Evolutionary conservation across 2,888 invertebrate genomes (phyloP), one percentile per base, ranked within the genome.

Genomic region (Ypsolopha sequella): DNA sequence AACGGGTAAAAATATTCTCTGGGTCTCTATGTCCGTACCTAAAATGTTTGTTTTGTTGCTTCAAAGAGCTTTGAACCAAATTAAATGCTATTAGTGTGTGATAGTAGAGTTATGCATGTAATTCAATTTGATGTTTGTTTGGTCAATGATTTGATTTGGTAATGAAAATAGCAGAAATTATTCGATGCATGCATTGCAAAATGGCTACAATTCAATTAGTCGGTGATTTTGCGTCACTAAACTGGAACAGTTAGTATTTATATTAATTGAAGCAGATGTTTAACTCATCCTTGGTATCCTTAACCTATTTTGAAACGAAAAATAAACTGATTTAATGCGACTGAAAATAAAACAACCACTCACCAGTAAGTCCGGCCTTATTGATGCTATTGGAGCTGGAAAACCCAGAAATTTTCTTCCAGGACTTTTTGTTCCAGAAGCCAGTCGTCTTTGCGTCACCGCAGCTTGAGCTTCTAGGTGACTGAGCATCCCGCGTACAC

Each of bases 361-460:
- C 77, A 92, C 92, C 92, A 71, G 89, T 86, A 51, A 87, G 66
- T 54, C 89, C 89, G 44, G 89, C 89, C 72, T 93, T 92, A 68
- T 91, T 91, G 66, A 90, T 90, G 67, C 90, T 91, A 62, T 90
- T 91, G 51, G 90, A 91, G 65, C 91, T 91, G 52, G 91, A 91
- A 65, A 93, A 91, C 35, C 92, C 92, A 11, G 93, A 91, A 60
- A 93, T 81, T 72, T 93, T 93, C 68, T 91, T 92, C 93, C 93
- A 94, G 1, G 92, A 90, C 66, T 93, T 93, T 74, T 92, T 90
- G 61, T 90, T 91, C 92, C 92, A 92, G 73, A 92, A 92, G 52
- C 89, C 88, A 56, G 80, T 89, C 10, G 78, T 68, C 63, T 85
- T 87, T 7, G 86, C 84, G 53, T 85, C 85, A 10, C 86, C 86